These are phyloP conservation scores for Seira sanloemensis DNA, from an alignment of 2,888 invertebrate species.

Conservation along the genomic window DNA sequence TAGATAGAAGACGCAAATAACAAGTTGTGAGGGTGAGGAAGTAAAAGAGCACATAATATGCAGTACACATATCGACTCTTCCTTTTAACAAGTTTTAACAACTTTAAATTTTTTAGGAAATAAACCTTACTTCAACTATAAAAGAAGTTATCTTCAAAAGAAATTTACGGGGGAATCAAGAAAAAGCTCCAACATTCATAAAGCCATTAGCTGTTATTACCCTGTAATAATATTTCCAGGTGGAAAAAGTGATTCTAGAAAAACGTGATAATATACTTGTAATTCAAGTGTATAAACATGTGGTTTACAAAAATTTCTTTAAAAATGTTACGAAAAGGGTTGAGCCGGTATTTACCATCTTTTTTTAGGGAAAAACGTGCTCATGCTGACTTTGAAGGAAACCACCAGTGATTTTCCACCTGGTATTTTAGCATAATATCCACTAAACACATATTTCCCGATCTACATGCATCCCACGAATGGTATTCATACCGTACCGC, in stretches of 20 bases:
- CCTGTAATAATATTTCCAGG: slow-evolving; percentile 43
- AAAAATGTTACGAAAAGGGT: background rate
- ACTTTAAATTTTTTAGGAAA: background rate
- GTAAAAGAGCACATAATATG: background rate
- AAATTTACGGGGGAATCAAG: background rate
- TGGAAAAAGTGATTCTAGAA: slow-evolving; percentile 36
- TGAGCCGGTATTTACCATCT: background rate
- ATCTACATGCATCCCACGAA: slow-evolving; percentile 46
- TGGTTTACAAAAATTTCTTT: slow-evolving; percentile 23
- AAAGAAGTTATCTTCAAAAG: slow-evolving; percentile 21
- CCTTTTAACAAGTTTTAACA: background rate
- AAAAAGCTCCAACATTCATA: slow-evolving; percentile 20
- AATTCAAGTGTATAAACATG: slow-evolving; percentile 47
- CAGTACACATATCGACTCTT: background rate
- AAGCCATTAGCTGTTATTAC: slow-evolving; percentile 62
- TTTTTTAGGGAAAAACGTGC: slow-evolving; percentile 21
- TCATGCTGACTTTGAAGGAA: slow-evolving; percentile 35
- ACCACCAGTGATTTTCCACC: slow-evolving; percentile 17
- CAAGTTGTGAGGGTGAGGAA: no score
- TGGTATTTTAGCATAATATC: background rate
- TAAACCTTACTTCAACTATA: slow-evolving; percentile 5
- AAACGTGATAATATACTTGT: slow-evolving; percentile 30
- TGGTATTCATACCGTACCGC: slow-evolving; percentile 35
- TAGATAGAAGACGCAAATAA: no score
- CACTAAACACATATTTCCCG: slow-evolving; percentile 22